Evolutionary conservation across 2,888 invertebrate genomes (phyloP), one percentile per base, ranked within the genome.

Genomic region (Erebia epiphron): DNA sequence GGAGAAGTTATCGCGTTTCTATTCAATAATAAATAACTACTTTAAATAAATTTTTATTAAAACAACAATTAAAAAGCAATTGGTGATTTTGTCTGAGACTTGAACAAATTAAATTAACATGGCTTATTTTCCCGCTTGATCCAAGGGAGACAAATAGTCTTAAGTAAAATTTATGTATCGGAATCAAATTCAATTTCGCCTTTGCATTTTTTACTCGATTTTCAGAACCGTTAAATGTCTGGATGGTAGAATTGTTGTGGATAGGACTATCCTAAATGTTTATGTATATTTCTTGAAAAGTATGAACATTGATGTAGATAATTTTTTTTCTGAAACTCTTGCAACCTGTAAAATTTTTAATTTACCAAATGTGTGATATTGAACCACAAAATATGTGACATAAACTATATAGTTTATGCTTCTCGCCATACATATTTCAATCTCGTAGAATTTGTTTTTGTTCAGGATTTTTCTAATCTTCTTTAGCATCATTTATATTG

Each of bases 401-500:
- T n/a, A n/a, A n/a, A n/a, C n/a, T n/a, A n/a, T n/a, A n/a, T n/a
- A n/a, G n/a, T n/a, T n/a, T n/a, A n/a, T n/a, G 69, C 67, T 68
- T 65, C 64, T 67, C 52, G 52, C 68, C 61, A 63, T 69, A 69
- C 70, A 86, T 83, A 86, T 83, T 85, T 85, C 87, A 86, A 83
- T 86, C 84, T 86, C 82, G 88, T 86, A 86, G 91, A 90, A 92
- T 91, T 92, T 89, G 90, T 91, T 92, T 90, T 90, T 87, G 89
- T 86, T 87, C 88, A 85, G 92, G 93, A 92, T 91, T 92, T 89
- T 91, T 92, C 92, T 94, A 93, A 94, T 93, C 92, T 92, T 89
- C 90, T 87, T 89, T 88, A 89, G 90, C 90, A 93, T 94, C 94
- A 91, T 94, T 94, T 94, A 93, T 94, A 93, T 93, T 93, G 94